phyloP scores from a whole-genome alignment of 1,140 invertebrate genomes.

The Aradophagus sp. region DNA sequence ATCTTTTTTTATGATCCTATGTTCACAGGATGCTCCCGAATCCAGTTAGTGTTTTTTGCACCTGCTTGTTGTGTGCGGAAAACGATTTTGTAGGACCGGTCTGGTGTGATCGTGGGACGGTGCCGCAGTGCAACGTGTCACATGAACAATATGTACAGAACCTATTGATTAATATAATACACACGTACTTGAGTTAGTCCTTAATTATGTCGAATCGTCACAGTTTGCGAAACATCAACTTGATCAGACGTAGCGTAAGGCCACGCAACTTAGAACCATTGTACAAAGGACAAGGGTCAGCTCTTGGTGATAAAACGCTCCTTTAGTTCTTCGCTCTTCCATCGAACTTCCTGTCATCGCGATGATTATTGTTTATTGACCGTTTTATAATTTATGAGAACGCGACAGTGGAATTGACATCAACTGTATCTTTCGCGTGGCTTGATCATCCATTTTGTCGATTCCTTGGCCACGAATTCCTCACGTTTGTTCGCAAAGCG shows the following conservation, averaged over 20 bases:
- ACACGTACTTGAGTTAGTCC: conserved; percentile 56
- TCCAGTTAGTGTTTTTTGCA: conserved; percentile 51
- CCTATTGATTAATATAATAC: conserved; percentile 55
- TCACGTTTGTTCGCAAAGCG: no score
- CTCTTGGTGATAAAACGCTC: conserved; percentile 21
- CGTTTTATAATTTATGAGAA: no score
- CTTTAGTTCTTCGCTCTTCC: conserved; percentile 1
- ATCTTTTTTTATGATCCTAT: no score
- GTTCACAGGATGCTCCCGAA: conserved; percentile 35
- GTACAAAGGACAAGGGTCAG: conserved; percentile 51
- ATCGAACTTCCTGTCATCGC: background rate
- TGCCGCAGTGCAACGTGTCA: conserved; percentile 42
- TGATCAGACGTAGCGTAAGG: conserved; percentile 47
- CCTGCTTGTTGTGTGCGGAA: conserved; percentile 26
- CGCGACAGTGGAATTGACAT: no score
- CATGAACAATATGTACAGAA: conserved; percentile 57
- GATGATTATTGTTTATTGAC: conserved; percentile 1
- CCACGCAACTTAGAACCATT: conserved; percentile 48
- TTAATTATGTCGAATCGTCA: conserved; percentile 47
- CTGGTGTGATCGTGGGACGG: conserved; percentile 29
- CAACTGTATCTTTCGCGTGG: no score
- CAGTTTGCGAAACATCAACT: conserved; percentile 37
- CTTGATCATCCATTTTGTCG: no score
- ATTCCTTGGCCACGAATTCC: no score
- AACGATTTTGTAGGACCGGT: conserved; percentile 31